These are phyloP conservation scores for Nemapogon koenigi DNA, from an alignment of 2,888 invertebrate genomes.

Conservation along the genomic window DNA sequence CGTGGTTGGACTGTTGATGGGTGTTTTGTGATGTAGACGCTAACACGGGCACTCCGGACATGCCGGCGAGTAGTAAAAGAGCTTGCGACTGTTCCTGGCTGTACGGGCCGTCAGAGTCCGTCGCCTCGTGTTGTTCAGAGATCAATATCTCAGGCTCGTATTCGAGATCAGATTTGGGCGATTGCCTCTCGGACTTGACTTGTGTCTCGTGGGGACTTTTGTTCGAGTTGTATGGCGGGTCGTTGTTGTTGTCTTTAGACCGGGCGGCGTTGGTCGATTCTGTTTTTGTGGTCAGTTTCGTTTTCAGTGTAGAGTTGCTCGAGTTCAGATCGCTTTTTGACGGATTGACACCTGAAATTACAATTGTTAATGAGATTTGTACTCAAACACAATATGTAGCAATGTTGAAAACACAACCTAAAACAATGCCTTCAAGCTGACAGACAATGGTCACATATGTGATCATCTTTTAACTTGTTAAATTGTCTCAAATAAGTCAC, in stretches of 20 bases:
- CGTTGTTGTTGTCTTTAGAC: conserved; percentile 37
- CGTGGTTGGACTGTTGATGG: conserved; percentile 54
- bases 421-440: too few species aligned
- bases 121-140: conserved; percentile 50
- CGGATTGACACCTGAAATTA: conserved; percentile 49
- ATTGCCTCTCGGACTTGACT: conserved; percentile 50
- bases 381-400: too few species aligned
- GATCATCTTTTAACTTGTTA: too few species aligned
- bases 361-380: neutral
- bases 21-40: conserved; percentile 40
- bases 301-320: conserved; percentile 34
- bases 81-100: conserved; percentile 48
- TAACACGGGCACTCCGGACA: conserved; percentile 38
- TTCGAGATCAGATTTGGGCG: conserved; percentile 51
- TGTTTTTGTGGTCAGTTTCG: conserved; percentile 32
- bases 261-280: conserved; percentile 32
- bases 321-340: conserved; percentile 44
- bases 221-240: conserved; percentile 29
- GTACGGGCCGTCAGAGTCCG: conserved; percentile 38
- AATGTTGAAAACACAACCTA: too few species aligned
- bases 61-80: conserved; percentile 41
- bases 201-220: conserved; percentile 42
- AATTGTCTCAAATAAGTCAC: too few species aligned
- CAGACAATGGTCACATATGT: too few species aligned
- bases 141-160: conserved; percentile 56